These are phyloP conservation scores for Trichogramma dendrolimi DNA, from an alignment of 2,888 invertebrate species.

Conservation along the genomic window DNA sequence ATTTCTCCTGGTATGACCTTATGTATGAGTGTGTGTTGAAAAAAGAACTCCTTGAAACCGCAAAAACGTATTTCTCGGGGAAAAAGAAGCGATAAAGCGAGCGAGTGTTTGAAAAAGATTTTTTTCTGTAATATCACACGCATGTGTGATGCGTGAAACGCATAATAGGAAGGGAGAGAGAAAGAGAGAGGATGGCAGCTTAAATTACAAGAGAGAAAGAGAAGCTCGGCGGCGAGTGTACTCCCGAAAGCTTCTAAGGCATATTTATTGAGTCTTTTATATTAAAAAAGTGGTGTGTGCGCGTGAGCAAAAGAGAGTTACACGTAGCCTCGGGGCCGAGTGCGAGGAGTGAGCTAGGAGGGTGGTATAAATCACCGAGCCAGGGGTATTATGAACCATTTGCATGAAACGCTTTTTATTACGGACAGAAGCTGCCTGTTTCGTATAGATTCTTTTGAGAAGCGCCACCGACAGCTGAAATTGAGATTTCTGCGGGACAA, in stretches of 20 bases:
- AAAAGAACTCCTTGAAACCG: too few species aligned
- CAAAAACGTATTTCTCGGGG: too few species aligned
- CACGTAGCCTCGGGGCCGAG: not conserved
- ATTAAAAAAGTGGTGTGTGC: constrained; percentile 35
- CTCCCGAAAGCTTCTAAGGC: constrained; percentile 15
- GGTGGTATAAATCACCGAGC: constrained; percentile 2
- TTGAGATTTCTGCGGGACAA: too few species aligned
- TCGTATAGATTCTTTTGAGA: too few species aligned
- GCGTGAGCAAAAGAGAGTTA: constrained; percentile 5
- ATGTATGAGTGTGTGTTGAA: too few species aligned
- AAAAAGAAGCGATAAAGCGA: not conserved
- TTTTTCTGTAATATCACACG: too few species aligned
- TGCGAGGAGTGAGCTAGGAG: constrained; percentile 12
- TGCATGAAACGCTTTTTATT: constrained; percentile 35
- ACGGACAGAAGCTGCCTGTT: not conserved
- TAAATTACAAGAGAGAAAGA: not conserved
- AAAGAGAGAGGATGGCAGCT: not conserved
- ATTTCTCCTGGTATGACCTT: too few species aligned
- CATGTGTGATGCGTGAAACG: too few species aligned
- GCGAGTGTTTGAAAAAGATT: not conserved
- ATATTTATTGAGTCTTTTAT: constrained; percentile 42
- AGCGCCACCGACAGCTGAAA: too few species aligned
- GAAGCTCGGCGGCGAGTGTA: not conserved
- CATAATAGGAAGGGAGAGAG: not conserved
- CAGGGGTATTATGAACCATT: constrained; percentile 38